A percentile compares a stretch with the other conserved stretches of the same genome.
Evolutionary conservation across 2,797 vertebrate genomes (phyloP).

Genomic region (Neoniphon sammara): DNA sequence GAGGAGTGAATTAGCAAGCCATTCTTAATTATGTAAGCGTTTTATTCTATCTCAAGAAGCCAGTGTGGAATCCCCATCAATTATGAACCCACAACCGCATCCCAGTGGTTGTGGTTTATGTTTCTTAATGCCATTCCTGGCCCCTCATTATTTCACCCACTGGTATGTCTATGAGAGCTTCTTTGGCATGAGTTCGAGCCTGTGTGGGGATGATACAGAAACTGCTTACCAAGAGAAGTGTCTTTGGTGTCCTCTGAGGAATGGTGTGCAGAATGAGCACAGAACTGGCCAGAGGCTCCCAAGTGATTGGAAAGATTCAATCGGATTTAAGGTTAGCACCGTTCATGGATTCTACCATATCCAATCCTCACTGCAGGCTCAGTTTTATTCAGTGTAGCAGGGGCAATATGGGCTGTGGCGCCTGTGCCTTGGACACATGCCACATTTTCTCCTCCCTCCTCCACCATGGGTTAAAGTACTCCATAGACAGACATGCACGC

Average conservation of each 20-base stretch:
- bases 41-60: slow-evolving; percentile 62
- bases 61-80: slow-evolving; percentile 62
- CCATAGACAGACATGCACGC: not conserved
- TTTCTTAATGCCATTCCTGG: slow-evolving; percentile 50
- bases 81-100: slow-evolving; percentile 58
- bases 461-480: slow-evolving; percentile 5
- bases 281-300: slow-evolving; percentile 57
- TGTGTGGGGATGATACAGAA: slow-evolving; percentile 45
- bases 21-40: slow-evolving; percentile 60
- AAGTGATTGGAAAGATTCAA: slow-evolving; percentile 69
- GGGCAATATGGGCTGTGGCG: slow-evolving; percentile 32
- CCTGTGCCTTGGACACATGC: slow-evolving; percentile 25
- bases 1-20: slow-evolving; percentile 63
- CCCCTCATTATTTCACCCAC: slow-evolving; percentile 50
- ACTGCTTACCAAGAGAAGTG: slow-evolving; percentile 33
- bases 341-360: slow-evolving; percentile 60
- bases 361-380: slow-evolving; percentile 57
- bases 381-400: slow-evolving; percentile 43
- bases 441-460: slow-evolving; percentile 5
- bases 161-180: slow-evolving; percentile 38
- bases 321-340: slow-evolving; percentile 69
- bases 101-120: slow-evolving; percentile 48
- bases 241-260: slow-evolving; percentile 46
- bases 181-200: slow-evolving; percentile 30
- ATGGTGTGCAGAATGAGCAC: slow-evolving; percentile 49